These are phyloP conservation scores for Rhynchophorus ferrugineus DNA, from an alignment of 1,140 invertebrate species.

Conservation along the genomic window DNA sequence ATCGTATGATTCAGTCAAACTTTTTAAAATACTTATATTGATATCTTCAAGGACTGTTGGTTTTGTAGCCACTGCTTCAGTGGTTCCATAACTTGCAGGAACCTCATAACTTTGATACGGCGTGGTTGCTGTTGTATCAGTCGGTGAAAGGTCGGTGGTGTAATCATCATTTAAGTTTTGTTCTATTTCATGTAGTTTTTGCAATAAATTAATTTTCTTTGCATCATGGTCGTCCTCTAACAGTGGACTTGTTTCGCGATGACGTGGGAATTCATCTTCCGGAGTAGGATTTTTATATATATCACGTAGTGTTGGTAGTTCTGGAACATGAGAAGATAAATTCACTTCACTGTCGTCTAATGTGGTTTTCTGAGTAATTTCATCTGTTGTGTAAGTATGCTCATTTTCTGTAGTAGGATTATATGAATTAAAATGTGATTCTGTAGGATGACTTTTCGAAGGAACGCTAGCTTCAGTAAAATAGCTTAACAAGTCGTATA, in stretches of 20 bases:
- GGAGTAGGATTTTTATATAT: neutral
- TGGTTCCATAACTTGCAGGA: slow-evolving; percentile 12
- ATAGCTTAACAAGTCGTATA: too few relatives aligned
- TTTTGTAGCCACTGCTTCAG: neutral
- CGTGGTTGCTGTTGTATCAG: slow-evolving; percentile 14
- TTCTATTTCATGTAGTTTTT: slow-evolving; percentile 12
- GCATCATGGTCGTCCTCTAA: neutral
- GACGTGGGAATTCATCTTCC: too few relatives aligned
- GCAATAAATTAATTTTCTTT: slow-evolving; percentile 30
- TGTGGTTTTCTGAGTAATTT: too few relatives aligned
- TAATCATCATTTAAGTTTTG: slow-evolving; percentile 2
- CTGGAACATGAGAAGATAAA: neutral
- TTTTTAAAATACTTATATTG: neutral
- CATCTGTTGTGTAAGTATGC: too few relatives aligned
- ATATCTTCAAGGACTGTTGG: neutral
- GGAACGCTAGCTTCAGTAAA: too few relatives aligned
- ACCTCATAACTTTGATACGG: slow-evolving; percentile 10
- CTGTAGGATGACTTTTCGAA: too few relatives aligned
- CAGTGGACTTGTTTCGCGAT: too few relatives aligned
- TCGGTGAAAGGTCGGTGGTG: neutral
- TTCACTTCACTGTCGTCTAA: too few relatives aligned
- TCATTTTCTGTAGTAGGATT: too few relatives aligned
- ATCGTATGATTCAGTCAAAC: neutral
- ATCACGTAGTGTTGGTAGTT: slow-evolving; percentile 11
- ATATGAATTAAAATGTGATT: too few relatives aligned